Evolutionary conservation across 2,888 invertebrate species (phyloP), one percentile per base, ranked within the genome.

Genomic region (Pteria penguin): DNA sequence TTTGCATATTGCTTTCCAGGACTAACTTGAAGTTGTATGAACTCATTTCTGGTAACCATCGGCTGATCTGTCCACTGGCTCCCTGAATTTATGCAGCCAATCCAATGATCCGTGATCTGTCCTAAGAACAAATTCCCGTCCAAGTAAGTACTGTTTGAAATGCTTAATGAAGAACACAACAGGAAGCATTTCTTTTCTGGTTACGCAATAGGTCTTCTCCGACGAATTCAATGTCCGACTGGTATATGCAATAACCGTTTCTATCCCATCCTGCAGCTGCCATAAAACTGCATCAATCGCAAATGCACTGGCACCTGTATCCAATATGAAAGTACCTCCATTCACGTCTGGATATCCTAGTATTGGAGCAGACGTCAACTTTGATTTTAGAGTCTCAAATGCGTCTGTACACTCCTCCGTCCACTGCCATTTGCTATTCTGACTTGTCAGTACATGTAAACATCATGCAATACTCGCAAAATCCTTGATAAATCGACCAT

Each of bases 271-370:
- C 54, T 79, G 60, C 8, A 74, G 45, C 31, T 77, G 77, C 14
- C 63, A 63, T 14, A 77, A 52, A 24, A 77, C 74, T 11, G 73
- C 75, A 29, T 80, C 82, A 2, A 82, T 72, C 11, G 71, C 78
- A 31, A 14, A 11, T 11, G 55, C 57, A 52, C 78, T 78, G 4
- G 81, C 79, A 45, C 79, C 76, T n/a, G n/a, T n/a, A n/a, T n/a
- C n/a, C n/a, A n/a, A n/a, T n/a, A n/a, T n/a, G n/a, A n/a, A n/a
- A n/a, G n/a, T n/a, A n/a, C n/a, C n/a, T n/a, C n/a, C n/a, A n/a
- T n/a, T n/a, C n/a, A n/a, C n/a, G n/a, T n/a, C n/a, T n/a, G n/a
- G n/a, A n/a, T n/a, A n/a, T n/a, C n/a, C n/a, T n/a, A n/a, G n/a
- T n/a, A n/a, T n/a, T n/a, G n/a, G n/a, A n/a, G n/a, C n/a, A n/a